phyloP scores from a whole-genome alignment of 2,113 vertebrate species.

The Gila orcuttii region DNA sequence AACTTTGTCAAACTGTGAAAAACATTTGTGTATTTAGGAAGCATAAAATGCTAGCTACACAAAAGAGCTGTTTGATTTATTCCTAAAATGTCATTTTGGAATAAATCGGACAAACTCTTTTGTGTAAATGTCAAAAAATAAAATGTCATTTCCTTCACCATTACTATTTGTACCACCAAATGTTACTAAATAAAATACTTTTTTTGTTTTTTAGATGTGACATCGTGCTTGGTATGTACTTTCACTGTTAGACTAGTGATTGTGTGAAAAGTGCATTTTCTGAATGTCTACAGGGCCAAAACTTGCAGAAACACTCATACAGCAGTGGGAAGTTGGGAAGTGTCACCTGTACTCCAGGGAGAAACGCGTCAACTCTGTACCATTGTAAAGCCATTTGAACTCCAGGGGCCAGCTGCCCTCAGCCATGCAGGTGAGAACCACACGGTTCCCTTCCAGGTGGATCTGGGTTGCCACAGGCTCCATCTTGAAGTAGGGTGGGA shows the following conservation, averaged over 20 bases:
- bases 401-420: slow-evolving; percentile 99
- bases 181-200: neutral
- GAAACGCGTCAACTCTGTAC: slow-evolving; percentile 90
- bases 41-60: neutral
- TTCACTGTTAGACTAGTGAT: neutral
- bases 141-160: neutral
- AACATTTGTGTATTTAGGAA: neutral
- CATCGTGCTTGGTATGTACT: neutral
- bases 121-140: slow-evolving; percentile 9
- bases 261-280: neutral
- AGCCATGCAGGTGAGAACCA: slow-evolving; percentile 98
- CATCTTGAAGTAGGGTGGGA: slow-evolving; percentile 97
- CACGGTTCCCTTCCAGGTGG: slow-evolving; percentile 94
- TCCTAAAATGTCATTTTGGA: neutral
- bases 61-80: neutral
- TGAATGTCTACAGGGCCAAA: neutral
- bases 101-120: neutral
- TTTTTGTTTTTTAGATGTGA: neutral
- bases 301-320: slow-evolving; percentile 9
- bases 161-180: neutral
- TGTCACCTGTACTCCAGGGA: slow-evolving; percentile 94
- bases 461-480: slow-evolving; percentile 93
- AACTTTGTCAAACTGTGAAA: neutral
- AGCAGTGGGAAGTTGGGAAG: neutral
- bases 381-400: slow-evolving; percentile 97